phyloP scores from a whole-genome alignment of 1,140 invertebrate species.

The Trissolcus basalis region DNA sequence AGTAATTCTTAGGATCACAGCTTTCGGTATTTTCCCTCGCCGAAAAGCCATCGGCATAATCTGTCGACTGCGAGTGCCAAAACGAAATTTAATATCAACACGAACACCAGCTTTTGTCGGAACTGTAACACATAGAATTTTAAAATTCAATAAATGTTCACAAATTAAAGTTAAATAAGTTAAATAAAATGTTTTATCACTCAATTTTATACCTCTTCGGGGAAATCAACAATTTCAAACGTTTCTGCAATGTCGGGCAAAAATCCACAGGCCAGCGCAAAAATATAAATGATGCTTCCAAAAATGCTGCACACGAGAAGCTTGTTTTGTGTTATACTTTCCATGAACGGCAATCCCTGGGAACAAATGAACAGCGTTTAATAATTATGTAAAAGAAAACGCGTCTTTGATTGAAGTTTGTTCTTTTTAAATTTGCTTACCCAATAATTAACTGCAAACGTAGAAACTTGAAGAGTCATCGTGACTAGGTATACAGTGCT shows the following conservation, averaged over 20 bases:
- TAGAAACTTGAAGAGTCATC: conserved; percentile 96
- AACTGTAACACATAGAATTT: conserved; percentile 92
- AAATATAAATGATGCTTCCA: conserved; percentile 83
- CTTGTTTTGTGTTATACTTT: conserved; percentile 93
- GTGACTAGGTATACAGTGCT: conserved; percentile 99
- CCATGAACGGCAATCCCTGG: conserved; percentile 99
- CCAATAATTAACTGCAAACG: conserved; percentile 99
- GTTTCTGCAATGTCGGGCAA: conserved; percentile 86
- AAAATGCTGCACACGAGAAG: conserved; percentile 93
- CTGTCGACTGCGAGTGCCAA: conserved; percentile 90
- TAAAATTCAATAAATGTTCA: no score
- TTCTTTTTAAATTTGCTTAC: conserved; percentile 77
- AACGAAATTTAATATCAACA: conserved; percentile 88
- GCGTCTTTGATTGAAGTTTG: no score
- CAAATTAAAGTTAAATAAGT: no score
- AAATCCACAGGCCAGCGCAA: conserved; percentile 85
- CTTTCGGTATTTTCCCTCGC: conserved; percentile 80
- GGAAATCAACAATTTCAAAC: conserved; percentile 94
- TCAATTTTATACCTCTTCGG: conserved; percentile 79
- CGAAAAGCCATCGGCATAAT: conserved; percentile 90
- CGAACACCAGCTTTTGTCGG: conserved; percentile 85
- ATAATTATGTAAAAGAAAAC: no score
- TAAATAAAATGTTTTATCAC: neutral
- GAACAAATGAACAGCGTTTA: conserved; percentile 19
- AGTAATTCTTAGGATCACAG: conserved; percentile 66